phyloP scores from a whole-genome alignment of 2,888 invertebrate species.

The Athalia circularis region DNA sequence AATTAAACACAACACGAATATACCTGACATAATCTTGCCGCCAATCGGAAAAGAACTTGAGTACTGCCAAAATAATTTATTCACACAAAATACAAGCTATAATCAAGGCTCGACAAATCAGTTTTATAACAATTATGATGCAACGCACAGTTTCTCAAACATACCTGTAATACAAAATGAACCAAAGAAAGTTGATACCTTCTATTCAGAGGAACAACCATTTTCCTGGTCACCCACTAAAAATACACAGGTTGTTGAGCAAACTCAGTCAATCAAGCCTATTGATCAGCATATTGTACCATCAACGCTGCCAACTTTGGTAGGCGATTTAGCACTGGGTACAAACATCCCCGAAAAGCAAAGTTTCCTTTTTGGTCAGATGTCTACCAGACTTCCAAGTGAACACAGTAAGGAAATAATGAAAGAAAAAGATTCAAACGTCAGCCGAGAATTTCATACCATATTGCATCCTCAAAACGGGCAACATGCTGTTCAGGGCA shows the following conservation, averaged over 20 bases:
- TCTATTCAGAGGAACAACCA: slow-evolving; percentile 74
- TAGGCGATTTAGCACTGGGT: slow-evolving; percentile 78
- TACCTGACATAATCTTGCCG: slow-evolving; percentile 74
- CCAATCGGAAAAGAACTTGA: slow-evolving; percentile 74
- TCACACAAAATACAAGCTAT: slow-evolving; percentile 67
- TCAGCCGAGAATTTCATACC: slow-evolving; percentile 65
- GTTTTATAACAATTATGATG: slow-evolving; percentile 72
- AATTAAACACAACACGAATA: slow-evolving; percentile 70
- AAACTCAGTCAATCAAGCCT: slow-evolving; percentile 62
- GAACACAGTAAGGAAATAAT: slow-evolving; percentile 60
- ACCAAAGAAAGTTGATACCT: slow-evolving; percentile 63
- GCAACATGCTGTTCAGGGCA: slow-evolving; percentile 69
- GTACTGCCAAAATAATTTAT: slow-evolving; percentile 71
- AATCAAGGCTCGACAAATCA: slow-evolving; percentile 69
- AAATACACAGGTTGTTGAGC: slow-evolving; percentile 72
- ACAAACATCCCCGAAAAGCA: slow-evolving; percentile 70
- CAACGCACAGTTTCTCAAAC: slow-evolving; percentile 68
- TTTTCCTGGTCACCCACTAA: slow-evolving; percentile 78
- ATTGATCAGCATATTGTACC: slow-evolving; percentile 74
- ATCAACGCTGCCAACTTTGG: slow-evolving; percentile 78
- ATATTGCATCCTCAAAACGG: slow-evolving; percentile 70
- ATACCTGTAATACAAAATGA: slow-evolving; percentile 67
- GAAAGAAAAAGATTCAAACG: slow-evolving; percentile 66
- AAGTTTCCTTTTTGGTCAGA: slow-evolving; percentile 67
- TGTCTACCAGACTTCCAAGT: slow-evolving; percentile 53